Evolutionary conservation across 2,888 invertebrate species (phyloP).

Genomic region (Chesias legatella): DNA sequence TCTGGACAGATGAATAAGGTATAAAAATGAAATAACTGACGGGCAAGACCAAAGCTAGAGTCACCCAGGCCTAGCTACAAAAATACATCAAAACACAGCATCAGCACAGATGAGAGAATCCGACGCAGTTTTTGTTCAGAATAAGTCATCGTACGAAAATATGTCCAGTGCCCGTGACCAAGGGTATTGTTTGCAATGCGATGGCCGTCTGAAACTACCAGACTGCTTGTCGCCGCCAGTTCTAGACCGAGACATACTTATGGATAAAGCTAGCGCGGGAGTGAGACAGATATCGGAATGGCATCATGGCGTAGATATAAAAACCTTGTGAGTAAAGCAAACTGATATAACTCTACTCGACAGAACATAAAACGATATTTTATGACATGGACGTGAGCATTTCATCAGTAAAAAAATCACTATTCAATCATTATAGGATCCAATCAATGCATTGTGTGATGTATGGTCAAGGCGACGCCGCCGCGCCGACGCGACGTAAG

Average conservation of each 20-base stretch:
- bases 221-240: conserved; percentile 77
- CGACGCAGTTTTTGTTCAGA: conserved; percentile 39
- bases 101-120: conserved; percentile 39
- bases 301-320: conserved; percentile 58
- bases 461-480: no score
- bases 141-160: conserved; percentile 53
- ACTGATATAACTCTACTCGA: conserved; percentile 54
- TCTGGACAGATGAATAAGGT: no score
- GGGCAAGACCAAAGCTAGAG: no score
- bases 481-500: no score
- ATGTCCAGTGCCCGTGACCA: conserved; percentile 67
- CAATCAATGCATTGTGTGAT: no score
- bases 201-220: conserved; percentile 64
- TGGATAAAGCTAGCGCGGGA: conserved; percentile 44
- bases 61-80: conserved; percentile 23
- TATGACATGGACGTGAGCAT: conserved; percentile 49
- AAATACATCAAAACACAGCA: conserved; percentile 34
- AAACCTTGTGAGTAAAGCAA: conserved; percentile 47
- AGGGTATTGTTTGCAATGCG: conserved; percentile 71
- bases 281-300: conserved; percentile 46
- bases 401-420: conserved; percentile 4
- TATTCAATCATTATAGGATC: not conserved
- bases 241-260: conserved; percentile 57
- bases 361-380: conserved; percentile 52
- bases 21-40: no score